Evolutionary conservation across 1,140 invertebrate species (phyloP).

Genomic region (Calephelis virginiensis): DNA sequence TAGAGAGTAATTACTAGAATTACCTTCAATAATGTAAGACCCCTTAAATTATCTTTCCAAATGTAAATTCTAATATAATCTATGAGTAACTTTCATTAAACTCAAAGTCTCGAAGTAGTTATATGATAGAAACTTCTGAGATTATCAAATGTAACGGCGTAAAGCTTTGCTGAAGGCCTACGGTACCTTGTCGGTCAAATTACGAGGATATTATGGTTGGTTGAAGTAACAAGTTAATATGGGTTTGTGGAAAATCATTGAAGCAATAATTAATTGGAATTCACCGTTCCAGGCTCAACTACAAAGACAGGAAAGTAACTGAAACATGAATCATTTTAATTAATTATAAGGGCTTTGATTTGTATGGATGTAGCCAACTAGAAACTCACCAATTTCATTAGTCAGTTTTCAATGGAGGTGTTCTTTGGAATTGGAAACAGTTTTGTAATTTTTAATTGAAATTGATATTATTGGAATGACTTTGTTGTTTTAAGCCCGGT

Average conservation of each 20-base stretch:
- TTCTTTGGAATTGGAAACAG: too few relatives aligned
- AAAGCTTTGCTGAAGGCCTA: conserved; percentile 3
- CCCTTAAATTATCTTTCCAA: too few relatives aligned
- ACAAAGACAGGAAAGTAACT: conserved; percentile 9
- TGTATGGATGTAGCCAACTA: too few relatives aligned
- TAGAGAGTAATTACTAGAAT: too few relatives aligned
- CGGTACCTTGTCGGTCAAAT: background rate
- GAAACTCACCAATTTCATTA: too few relatives aligned
- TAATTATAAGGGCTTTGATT: conserved; percentile 1
- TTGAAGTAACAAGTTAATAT: conserved; percentile 13
- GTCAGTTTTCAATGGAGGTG: too few relatives aligned
- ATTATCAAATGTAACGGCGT: conserved; percentile 2
- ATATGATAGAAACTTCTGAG: conserved; percentile 5
- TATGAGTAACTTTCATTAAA: background rate
- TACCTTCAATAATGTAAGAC: too few relatives aligned
- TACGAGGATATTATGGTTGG: conserved; percentile 13
- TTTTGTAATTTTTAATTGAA: too few relatives aligned
- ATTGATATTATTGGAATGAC: too few relatives aligned
- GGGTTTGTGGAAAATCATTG: conserved; percentile 2
- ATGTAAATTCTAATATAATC: too few relatives aligned
- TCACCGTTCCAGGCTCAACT: background rate
- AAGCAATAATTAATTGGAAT: conserved; percentile 14
- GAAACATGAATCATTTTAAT: background rate
- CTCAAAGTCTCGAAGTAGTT: background rate
- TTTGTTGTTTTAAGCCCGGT: too few relatives aligned